Percentiles rank a stretch among this genome's conserved stretches.
Evolutionary conservation across 2,113 vertebrate species (phyloP).

Genomic region (Nerophis ophidion): DNA sequence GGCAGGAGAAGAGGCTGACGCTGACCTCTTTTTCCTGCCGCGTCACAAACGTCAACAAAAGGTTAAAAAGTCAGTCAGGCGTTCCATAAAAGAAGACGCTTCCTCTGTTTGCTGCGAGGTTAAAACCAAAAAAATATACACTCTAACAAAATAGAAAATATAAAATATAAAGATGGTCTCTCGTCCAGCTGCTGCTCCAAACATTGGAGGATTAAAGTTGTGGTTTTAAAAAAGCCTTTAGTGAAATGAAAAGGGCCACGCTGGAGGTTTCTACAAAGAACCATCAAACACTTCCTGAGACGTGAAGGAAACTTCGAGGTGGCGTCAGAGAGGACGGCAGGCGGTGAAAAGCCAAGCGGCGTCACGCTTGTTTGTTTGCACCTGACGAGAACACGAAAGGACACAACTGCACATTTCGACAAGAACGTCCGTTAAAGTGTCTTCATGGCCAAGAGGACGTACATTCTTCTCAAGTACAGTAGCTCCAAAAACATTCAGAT

Average conservation of each 20-base stretch:
- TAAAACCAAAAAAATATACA: constrained; percentile 31
- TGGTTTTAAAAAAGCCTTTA: constrained; percentile 4
- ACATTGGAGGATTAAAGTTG: constrained; percentile 59
- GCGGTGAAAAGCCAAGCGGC: background rate
- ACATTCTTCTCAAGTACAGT: too few relatives aligned
- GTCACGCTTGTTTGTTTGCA: too few relatives aligned
- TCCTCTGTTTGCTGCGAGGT: constrained; percentile 22
- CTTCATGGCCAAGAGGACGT: too few relatives aligned
- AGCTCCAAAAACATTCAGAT: too few relatives aligned
- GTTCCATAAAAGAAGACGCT: background rate
- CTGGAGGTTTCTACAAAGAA: constrained; percentile 4
- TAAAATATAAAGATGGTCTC: constrained; percentile 53
- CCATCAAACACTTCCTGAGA: constrained; percentile 67
- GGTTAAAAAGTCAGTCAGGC: constrained; percentile 49
- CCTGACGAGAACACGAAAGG: too few relatives aligned
- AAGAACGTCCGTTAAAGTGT: too few relatives aligned
- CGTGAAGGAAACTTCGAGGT: constrained; percentile 59
- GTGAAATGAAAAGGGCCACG: constrained; percentile 41
- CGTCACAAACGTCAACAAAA: constrained; percentile 20
- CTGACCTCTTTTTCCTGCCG: too few relatives aligned
- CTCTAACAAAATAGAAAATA: constrained; percentile 39
- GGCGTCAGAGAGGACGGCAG: constrained; percentile 19
- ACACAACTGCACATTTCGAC: background rate
- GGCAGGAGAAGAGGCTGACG: constrained; percentile 22
- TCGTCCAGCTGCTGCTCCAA: constrained; percentile 57